Base-by-base conservation (phyloP, 2,888 invertebrate species). In the Hirtodrosophila cameraria region DNA sequence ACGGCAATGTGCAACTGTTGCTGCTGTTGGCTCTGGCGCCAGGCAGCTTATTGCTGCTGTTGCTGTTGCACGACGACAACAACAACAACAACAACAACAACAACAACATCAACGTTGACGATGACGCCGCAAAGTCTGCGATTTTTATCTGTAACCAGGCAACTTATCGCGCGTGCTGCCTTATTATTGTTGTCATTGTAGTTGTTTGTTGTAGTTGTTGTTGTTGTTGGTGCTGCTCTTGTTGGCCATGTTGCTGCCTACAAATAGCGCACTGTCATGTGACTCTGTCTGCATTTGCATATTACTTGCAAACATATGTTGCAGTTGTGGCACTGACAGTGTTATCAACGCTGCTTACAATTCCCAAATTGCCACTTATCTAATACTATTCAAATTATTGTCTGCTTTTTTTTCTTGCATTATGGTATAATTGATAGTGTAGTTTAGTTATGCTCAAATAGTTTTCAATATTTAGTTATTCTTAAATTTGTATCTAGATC, bases 111-210 rank as follows among this genome's bases (percentile, higher is more conserved):
- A n/a, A n/a, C n/a, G n/a, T n/a, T n/a, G n/a, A 11, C 28, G 49
- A 11, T 48, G 88, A 72, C 80, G 88, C 84, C 88, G 60, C 80
- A 59, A 64, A 83, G 88, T 88, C 88, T 88, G 89, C 74, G 89
- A 88, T 88, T 88, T 75, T 88, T 83, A 88, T 88, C 88, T 87
- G 46, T 12, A 20, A 35, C 13, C 61, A 53, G 65, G 69, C 69
- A 62, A 65, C 67, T 69, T 67, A 64, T 73, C 60, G 64, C 58
- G 39, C 41, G 36, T 70, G 48, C 53, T 59, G 39, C 45, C 52
- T 50, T 20, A 11, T 52, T n/a, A n/a, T 16, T 49, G 30, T 23
- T 39, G 41, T 41, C 48, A 42, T 46, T 13, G 38, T 27, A 18
- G 18, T 15, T 54, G 49, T 39, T n/a, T 57, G 35, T 23, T 39